Percentiles rank a stretch among this genome's conserved stretches.
Evolutionary conservation across 1,140 invertebrate species (phyloP).

Genomic region (Lordiphosa mommai): DNA sequence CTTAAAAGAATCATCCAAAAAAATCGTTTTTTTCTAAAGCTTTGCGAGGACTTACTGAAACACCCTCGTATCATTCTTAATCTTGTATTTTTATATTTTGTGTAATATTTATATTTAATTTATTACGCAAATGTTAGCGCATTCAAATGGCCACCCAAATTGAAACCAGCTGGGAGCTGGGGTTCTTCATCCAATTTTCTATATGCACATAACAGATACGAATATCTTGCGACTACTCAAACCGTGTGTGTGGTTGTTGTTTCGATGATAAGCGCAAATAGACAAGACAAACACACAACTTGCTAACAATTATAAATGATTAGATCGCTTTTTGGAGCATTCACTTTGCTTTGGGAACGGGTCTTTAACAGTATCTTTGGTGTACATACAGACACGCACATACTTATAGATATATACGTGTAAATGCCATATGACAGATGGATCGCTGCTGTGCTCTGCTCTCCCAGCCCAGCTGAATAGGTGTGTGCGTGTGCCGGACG

Average conservation of each 20-base stretch:
- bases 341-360: constrained; percentile 46
- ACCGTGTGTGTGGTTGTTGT: constrained; percentile 28
- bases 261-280: constrained; percentile 70
- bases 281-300: constrained; percentile 70
- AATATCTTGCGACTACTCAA: constrained; percentile 36
- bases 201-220: constrained; percentile 23
- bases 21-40: too few species aligned
- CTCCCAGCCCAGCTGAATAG: background rate
- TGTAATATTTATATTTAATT: too few species aligned
- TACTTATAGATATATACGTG: background rate
- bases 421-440: constrained; percentile 1
- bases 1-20: too few species aligned
- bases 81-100: too few species aligned
- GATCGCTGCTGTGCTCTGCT: background rate
- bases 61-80: too few species aligned
- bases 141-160: background rate
- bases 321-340: constrained; percentile 76
- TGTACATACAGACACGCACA: background rate
- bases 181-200: constrained; percentile 24
- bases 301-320: constrained; percentile 77
- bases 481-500: background rate
- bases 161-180: constrained; percentile 2
- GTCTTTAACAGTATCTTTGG: constrained; percentile 66
- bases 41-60: too few species aligned
- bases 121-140: background rate